phyloP scores from a whole-genome alignment of 2,113 vertebrate species.

The Xiphophorus maculatus region DNA sequence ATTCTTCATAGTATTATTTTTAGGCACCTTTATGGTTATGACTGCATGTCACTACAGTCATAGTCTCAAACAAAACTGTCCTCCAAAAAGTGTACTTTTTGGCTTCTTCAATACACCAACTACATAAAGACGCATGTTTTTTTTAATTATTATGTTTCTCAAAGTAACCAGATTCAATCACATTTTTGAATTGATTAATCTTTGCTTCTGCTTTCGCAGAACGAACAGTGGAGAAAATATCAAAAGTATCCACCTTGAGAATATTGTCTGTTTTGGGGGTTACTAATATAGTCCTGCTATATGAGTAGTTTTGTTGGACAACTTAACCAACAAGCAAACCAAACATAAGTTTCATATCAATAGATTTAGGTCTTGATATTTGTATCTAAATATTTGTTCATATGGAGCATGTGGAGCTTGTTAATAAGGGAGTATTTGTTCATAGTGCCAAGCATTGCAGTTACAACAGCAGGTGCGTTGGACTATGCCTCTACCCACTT shows the following conservation, averaged over 20 bases:
- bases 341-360: no score
- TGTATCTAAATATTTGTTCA: no score
- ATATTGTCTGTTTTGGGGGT: background rate
- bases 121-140: background rate
- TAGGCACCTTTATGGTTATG: background rate
- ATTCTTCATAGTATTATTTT: no score
- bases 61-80: background rate
- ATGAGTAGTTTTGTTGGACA: no score
- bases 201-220: no score
- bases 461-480: no score
- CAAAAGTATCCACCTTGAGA: background rate
- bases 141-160: background rate
- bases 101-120: no score
- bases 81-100: background rate
- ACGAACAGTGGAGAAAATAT: background rate
- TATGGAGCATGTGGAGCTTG: background rate
- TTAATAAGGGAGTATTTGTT: background rate
- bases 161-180: background rate
- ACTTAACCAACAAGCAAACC: no score
- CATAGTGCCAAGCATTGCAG: background rate
- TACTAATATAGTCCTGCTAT: no score
- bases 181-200: background rate
- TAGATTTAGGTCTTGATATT: no score
- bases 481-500: no score
- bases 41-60: no score